Percentiles rank a stretch among this genome's conserved stretches.
Evolutionary conservation across 2,797 vertebrate genomes (phyloP).

Genomic region (Pelodytes ibericus): DNA sequence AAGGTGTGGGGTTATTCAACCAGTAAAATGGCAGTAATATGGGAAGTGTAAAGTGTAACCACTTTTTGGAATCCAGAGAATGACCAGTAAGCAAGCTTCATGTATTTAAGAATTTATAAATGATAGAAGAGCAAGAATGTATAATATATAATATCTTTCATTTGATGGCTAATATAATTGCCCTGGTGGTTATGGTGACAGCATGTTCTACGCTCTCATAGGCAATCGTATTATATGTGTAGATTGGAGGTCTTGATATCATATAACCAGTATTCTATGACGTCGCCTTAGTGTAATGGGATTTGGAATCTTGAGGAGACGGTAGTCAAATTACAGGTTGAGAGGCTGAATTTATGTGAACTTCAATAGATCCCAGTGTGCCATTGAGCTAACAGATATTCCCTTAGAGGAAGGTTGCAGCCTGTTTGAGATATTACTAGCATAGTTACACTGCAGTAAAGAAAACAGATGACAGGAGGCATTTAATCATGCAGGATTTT

Average conservation of each 20-base stretch:
- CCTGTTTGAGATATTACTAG: neutral
- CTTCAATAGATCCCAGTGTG: constrained; percentile 5
- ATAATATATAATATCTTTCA: too few relatives aligned
- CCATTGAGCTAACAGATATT: neutral
- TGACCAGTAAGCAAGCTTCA: too few relatives aligned
- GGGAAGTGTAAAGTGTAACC: too few relatives aligned
- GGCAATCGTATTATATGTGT: constrained; percentile 9
- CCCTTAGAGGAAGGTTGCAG: neutral
- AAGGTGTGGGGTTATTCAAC: too few relatives aligned
- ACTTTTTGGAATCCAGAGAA: too few relatives aligned
- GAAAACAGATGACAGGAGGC: neutral
- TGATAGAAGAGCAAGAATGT: too few relatives aligned
- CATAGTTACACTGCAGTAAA: neutral
- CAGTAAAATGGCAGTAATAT: too few relatives aligned
- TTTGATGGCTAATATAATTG: too few relatives aligned
- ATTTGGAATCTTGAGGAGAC: neutral
- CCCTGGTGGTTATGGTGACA: neutral
- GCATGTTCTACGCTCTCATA: neutral
- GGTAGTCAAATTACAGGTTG: constrained; percentile 2
- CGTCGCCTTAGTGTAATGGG: neutral
- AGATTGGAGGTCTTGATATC: neutral
- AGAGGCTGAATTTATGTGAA: neutral
- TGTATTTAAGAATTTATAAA: too few relatives aligned
- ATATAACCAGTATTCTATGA: neutral
- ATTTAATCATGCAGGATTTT: neutral